Evolutionary conservation across 1,140 invertebrate species (phyloP), one percentile per base, ranked within the genome.

Genomic region (Danaus plexippus): DNA sequence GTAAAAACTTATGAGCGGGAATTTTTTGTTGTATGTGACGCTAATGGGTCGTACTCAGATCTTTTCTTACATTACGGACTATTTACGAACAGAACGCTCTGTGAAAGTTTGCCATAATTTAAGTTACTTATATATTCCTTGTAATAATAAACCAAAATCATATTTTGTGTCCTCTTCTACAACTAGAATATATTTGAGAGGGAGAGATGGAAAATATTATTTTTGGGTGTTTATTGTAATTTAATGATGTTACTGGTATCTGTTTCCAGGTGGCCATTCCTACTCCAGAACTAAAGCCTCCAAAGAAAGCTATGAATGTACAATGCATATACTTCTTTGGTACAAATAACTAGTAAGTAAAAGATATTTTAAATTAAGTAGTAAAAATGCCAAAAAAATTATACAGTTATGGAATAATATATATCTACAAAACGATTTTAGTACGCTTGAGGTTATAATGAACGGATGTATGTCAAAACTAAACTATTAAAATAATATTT

Each of bases 241-340:
- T 53, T 32, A 32, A 43, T 70, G 65, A 66, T 62, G 57, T 43
- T 48, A 46, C 9, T 22, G 61, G 45, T 63, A 59, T 65, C 40
- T 66, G 48, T 62, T 68, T 86, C 75, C 81, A 95, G 95, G 91
- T 97, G 66, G 92, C 94, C 9, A 88, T 91, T 55, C 92, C 92
- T 7, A 89, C 91, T 12, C 87, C 91, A 57, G 91, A 93, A 60
- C 75, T 92, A 70, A 92, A 91, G 75, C 90, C 90, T 64, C 90
- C 91, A 18, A 92, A 92, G 73, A 93, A 92, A 68, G 87, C 86
- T 47, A 88, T 79, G 9, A 85, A 91, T 52, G 87, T 91, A 9
- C 93, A 96, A 67, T 97, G 95, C 87, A 94, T 98, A 59, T 97
- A 93, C 84, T 98, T 98, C 88, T 98, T 96, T 89, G 96, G 96